Base-by-base conservation (phyloP, 2,797 vertebrate genomes). In the Labroides dimidiatus region DNA sequence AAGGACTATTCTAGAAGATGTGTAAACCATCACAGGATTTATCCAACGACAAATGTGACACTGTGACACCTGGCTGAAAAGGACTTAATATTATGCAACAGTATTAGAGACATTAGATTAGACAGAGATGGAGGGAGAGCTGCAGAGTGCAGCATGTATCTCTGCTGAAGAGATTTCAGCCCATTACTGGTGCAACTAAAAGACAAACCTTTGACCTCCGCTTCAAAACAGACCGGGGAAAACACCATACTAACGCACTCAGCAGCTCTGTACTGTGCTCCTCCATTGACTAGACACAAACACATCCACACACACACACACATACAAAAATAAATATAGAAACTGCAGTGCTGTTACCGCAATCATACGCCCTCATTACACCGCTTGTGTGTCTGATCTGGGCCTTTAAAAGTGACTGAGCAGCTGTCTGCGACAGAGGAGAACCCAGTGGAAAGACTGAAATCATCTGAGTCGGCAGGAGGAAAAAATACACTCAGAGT, bases 391-490 rank as follows among this genome's bases (percentile, higher is more conserved):
- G 76, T 85, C 78, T 78, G 69, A 84, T 84, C 66, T 63, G 64
- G 59, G 68, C 53, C 42, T 83, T 86, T 86, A 84, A 82, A 87
- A 92, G 89, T 72, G 82, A 73, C 78, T 66, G 12, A 89, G 78
- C 88, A 86, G 87, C 87, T 88, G 84, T 82, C 51, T 73, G 72
- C 56, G 65, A 91, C 81, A 49, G 65, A 10, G 66, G 60, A 76
- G 66, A 80, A 54, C 60, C 58, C 59, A 84, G 77, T 86, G 90
- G 91, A 91, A 91, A 90, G 57, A 85, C 85, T 92, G 87, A 93
- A 89, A 85, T 89, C 88, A 92, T 20, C 75, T 64, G 50, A 78
- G 33, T 65, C 4, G 0, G 74, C 79, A 76, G 63, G 64, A 44
- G 69, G 57, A 84, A 82, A 75, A 80, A 82, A 70, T n/a, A 73